Conservation (phyloP, 2,888 invertebrate genomes). For the Acronicta leporina region DNA sequence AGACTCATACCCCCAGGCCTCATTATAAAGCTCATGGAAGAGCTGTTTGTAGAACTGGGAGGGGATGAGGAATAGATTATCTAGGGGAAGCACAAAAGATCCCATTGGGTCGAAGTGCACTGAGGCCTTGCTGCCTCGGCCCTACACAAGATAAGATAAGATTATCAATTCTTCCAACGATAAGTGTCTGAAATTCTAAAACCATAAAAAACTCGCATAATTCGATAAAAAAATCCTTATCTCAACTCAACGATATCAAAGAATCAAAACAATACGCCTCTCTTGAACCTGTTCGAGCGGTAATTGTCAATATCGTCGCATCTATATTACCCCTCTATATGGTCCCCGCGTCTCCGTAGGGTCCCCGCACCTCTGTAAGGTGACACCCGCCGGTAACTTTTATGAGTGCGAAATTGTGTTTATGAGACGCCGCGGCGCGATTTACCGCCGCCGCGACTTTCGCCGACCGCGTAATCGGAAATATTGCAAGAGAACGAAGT, state of each 20-base stretch:
- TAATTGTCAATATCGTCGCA: constrained; percentile 70
- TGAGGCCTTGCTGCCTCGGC: too few species aligned
- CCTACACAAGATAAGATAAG: too few species aligned
- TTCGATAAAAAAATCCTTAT: constrained; percentile 37
- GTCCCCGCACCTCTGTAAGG: constrained; percentile 49
- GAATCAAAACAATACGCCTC: constrained; percentile 40
- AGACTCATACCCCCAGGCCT: too few species aligned
- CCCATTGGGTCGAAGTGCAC: too few species aligned
- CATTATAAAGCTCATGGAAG: too few species aligned
- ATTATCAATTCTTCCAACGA: too few species aligned
- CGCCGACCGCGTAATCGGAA: constrained; percentile 76
- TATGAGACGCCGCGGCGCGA: constrained; percentile 80
- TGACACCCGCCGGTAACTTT: constrained; percentile 82
- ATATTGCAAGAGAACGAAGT: constrained; percentile 82
- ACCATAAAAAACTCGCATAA: constrained; percentile 6
- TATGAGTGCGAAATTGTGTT: constrained; percentile 88
- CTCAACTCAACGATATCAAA: constrained; percentile 50
- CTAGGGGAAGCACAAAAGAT: too few species aligned
- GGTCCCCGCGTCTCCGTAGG: not conserved
- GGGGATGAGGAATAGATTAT: too few species aligned
- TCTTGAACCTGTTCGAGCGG: constrained; percentile 42
- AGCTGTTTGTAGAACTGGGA: too few species aligned
- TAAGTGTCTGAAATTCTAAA: not conserved
- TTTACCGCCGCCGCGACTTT: constrained; percentile 68
- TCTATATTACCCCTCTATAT: constrained; percentile 29